phyloP scores from a whole-genome alignment of 2,113 vertebrate species.

The Psettodes erumei region DNA sequence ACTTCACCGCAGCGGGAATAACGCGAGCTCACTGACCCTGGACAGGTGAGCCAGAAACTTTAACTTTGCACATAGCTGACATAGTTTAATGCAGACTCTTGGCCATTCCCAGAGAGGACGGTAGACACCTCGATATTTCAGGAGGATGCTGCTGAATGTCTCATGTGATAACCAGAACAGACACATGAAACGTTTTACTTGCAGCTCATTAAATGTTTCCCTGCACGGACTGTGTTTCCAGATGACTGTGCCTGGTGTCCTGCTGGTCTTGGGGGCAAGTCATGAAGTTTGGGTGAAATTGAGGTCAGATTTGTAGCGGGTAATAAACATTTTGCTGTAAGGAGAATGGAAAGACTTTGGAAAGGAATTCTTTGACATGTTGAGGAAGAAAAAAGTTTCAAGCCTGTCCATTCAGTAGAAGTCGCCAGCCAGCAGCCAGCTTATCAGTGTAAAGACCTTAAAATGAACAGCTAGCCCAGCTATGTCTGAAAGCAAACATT shows the following conservation, averaged over 20 bases:
- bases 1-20: background rate
- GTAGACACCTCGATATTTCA: slow-evolving; percentile 16
- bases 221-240: background rate
- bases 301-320: slow-evolving; percentile 2
- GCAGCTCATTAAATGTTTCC: slow-evolving; percentile 28
- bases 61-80: background rate
- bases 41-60: slow-evolving; percentile 1
- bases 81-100: slow-evolving; percentile 2
- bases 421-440: too few relatives aligned
- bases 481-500: background rate
- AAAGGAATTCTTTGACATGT: slow-evolving; percentile 17
- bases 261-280: background rate
- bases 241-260: slow-evolving; percentile 3
- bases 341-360: background rate
- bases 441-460: background rate
- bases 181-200: slow-evolving; percentile 1
- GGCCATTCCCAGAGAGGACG: background rate
- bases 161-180: slow-evolving; percentile 8
- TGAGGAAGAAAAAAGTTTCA: background rate
- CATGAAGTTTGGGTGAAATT: background rate
- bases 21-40: slow-evolving; percentile 22
- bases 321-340: background rate
- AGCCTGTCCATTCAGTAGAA: background rate
- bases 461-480: background rate
- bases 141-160: slow-evolving; percentile 17